phyloP scores from a whole-genome alignment of 2,888 invertebrate genomes.

The Xylocampa areola region DNA sequence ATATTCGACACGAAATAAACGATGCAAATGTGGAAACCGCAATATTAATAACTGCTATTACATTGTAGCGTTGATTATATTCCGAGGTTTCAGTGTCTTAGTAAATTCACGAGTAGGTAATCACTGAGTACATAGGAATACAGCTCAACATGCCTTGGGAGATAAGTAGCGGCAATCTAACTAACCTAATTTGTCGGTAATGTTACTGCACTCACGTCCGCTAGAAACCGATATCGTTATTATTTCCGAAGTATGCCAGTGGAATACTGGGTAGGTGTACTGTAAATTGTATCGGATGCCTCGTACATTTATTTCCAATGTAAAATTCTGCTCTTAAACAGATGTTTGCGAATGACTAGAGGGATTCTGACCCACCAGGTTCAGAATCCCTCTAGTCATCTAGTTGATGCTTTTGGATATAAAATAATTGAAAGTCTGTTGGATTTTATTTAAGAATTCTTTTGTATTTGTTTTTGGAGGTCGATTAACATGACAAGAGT shows the following conservation, averaged over 20 bases:
- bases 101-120: constrained; percentile 24
- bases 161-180: constrained; percentile 79
- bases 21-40: constrained; percentile 6
- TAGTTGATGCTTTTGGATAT: neutral
- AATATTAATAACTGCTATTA: constrained; percentile 3
- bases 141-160: constrained; percentile 66
- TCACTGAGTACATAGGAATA: constrained; percentile 17
- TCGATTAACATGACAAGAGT: too few relatives aligned
- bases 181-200: constrained; percentile 81
- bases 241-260: constrained; percentile 71
- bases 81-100: constrained; percentile 15
- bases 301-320: constrained; percentile 16
- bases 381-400: too few relatives aligned
- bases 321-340: constrained; percentile 19
- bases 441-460: neutral
- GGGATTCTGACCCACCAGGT: constrained; percentile 5
- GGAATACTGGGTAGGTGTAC: constrained; percentile 54
- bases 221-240: constrained; percentile 73
- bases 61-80: constrained; percentile 6
- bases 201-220: constrained; percentile 76
- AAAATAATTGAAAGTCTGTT: constrained; percentile 14
- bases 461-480: too few relatives aligned
- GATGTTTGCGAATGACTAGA: constrained; percentile 23
- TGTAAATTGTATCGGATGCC: constrained; percentile 29
- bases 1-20: constrained; percentile 14